These are phyloP conservation scores for Leptarthrus brevirostris DNA, from an alignment of 2,888 invertebrate genomes.

Conservation along the genomic window DNA sequence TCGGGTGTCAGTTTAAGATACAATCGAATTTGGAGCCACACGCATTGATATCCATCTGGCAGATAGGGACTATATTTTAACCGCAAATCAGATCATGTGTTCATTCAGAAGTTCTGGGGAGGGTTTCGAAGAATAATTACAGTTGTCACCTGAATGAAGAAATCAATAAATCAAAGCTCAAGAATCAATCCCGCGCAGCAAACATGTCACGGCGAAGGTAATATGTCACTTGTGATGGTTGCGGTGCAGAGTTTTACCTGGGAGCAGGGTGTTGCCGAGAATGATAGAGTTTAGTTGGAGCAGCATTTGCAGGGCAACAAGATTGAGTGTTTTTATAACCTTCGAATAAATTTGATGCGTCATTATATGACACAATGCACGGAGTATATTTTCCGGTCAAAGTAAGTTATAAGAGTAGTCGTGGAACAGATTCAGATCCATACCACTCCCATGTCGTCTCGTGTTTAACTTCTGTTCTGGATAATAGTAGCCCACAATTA, in stretches of 20 bases:
- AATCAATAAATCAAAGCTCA: constrained; percentile 64
- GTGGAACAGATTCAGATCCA: constrained; percentile 31
- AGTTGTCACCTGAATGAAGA: constrained; percentile 64
- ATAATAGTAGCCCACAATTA: constrained; percentile 53
- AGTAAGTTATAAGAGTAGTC: constrained; percentile 12
- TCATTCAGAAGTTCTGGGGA: constrained; percentile 39
- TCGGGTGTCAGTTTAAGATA: constrained; percentile 35
- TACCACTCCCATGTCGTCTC: constrained; percentile 53
- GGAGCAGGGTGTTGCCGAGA: background rate
- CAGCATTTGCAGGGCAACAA: background rate
- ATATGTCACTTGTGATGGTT: constrained; percentile 15
- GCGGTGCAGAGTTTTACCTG: constrained; percentile 32
- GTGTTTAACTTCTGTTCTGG: constrained; percentile 53
- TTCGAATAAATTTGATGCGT: background rate
- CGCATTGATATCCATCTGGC: constrained; percentile 28
- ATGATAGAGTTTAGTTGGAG: background rate
- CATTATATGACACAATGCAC: background rate
- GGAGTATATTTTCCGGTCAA: constrained; percentile 23
- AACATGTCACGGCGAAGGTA: constrained; percentile 26
- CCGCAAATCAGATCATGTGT: constrained; percentile 12
- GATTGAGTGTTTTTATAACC: background rate
- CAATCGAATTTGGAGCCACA: constrained; percentile 34
- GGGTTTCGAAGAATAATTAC: constrained; percentile 63
- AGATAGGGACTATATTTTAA: constrained; percentile 16
- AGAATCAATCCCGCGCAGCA: constrained; percentile 27